Base-by-base conservation (phyloP, 2,113 vertebrate genomes). In the Cervus canadensis region DNA sequence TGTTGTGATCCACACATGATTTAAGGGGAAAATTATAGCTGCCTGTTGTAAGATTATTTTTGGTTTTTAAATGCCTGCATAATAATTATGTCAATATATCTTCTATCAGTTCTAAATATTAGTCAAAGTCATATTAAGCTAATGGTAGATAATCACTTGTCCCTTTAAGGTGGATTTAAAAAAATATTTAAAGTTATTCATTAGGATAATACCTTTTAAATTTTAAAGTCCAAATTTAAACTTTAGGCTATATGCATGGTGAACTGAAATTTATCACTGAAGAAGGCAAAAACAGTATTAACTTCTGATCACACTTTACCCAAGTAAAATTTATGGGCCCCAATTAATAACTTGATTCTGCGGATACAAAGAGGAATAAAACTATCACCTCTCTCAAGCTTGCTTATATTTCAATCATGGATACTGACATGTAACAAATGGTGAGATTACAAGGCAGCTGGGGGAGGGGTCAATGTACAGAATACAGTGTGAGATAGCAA, bases 1-100 rank as follows among this genome's bases (percentile, higher is more conserved):
- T 59, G 10, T 26, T 59, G 4, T 59, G 57, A 59, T 59, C 10
- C 57, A 59, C 57, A 59, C 33, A 91, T 54, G 36, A 48, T 98
- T 97, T 97, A 98, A 89, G 54, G 33, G 94, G 87, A 98, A 97
- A 95, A 78, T 91, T 98, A 96, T 40, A 97, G 28, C 97, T 97
- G 71, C 56, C 94, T 91, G 43, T 97, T 62, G 9, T 64, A 90
- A 91, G 78, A 43, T 97, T 95, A 97, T 98, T 97, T 95, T 98
- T 97, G 67, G 85, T 95, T 97, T 98, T 97, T 94, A 95, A 98
- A 98, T 91, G 89, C 28, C 8, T 78, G n/a, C 54, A 88, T 94
- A 96, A 97, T 98, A 98, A 98, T 98, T 97, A 98, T 82, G 86
- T n/a, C 90, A 94, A 90, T 98, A 98, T 94, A 82, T 40, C 40